Evolutionary conservation across 1,140 invertebrate genomes (phyloP).

Genomic region (Leptinotarsa lineolata): DNA sequence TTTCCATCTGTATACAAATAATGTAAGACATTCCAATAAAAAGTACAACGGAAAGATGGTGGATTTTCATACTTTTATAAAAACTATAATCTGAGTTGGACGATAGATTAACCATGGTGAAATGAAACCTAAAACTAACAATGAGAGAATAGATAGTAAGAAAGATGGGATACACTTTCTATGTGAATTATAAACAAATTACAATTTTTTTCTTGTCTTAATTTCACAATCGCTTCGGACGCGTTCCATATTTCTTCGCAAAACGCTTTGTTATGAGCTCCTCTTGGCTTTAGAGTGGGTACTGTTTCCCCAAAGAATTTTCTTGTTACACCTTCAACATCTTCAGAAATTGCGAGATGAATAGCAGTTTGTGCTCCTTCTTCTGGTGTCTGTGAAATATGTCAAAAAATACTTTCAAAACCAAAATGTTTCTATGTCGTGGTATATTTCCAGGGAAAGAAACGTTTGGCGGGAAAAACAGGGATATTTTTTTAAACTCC

Average conservation of each 20-base stretch:
- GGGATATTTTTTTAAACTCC: too few relatives aligned
- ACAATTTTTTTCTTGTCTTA: constrained; percentile 15
- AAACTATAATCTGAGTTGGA: too few relatives aligned
- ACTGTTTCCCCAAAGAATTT: constrained; percentile 32
- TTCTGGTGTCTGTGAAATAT: constrained; percentile 44
- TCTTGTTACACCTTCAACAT: constrained; percentile 33
- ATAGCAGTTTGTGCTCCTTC: constrained; percentile 36
- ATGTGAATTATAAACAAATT: too few relatives aligned
- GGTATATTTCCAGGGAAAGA: constrained; percentile 53
- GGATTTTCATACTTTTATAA: too few relatives aligned
- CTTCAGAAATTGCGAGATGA: constrained; percentile 29
- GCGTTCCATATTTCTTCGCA: constrained; percentile 7
- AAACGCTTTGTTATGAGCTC: constrained; percentile 4
- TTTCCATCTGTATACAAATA: too few relatives aligned
- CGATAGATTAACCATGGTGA: too few relatives aligned
- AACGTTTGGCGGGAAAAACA: too few relatives aligned
- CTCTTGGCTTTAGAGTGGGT: constrained; percentile 17
- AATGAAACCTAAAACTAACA: too few relatives aligned
- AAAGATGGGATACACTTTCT: too few relatives aligned
- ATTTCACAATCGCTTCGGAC: constrained; percentile 4
- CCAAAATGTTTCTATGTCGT: constrained; percentile 56
- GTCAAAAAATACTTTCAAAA: constrained; percentile 50
- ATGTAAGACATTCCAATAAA: too few relatives aligned
- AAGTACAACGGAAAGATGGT: too few relatives aligned
- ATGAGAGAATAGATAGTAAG: too few relatives aligned